Evolutionary conservation across 2,888 invertebrate species (phyloP), one percentile per base, ranked within the genome.

Genomic region (Fragum fragum): DNA sequence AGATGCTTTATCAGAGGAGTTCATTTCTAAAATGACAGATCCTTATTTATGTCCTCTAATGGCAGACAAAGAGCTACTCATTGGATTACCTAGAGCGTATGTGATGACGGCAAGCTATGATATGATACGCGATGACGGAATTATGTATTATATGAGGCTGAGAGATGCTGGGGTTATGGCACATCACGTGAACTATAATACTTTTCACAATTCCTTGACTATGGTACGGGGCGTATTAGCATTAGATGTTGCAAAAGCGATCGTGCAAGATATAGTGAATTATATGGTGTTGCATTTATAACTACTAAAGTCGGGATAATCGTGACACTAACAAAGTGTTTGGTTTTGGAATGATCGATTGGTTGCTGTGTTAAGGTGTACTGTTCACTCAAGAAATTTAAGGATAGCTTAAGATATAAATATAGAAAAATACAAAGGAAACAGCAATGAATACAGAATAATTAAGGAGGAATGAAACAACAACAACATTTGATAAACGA

Each of bases 91-190:
- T 26, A 79, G 79, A 55, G 84, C 87, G 9, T 86, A 86, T 53
- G 63, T 87, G 16, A 76, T 87, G 76, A 84, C 87, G 1, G 74
- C 84, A 59, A 83, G 84, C 75, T 87, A 86, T 79, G 87, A 87
- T 81, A 55, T 87, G 53, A 86, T 86, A 16, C 53, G 87, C 16
- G 87, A 87, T 59, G 87, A 87, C n/a, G 85, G 85, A 1, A 78
- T 87, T 6, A 85, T 87, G 83, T 87, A 85, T 61, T 72, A 83
- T 3, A 75, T 89, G 39, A 76, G 93, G 73, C 81, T 94, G 61
- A 79, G 86, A 73, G 86, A 85, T n/a, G 76, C 84, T 7, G 88
- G 88, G 7, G 90, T 91, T 14, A 80, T 86, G 1, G 89, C 89
- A 0, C 86, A 85, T 9, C 72, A 75, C 1, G 47, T 61, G 3